Percentiles rank a stretch among this genome's conserved stretches.
These are phyloP conservation scores for Copsychus sechellarum DNA, from an alignment of 2,113 vertebrate species.

Conservation along the genomic window DNA sequence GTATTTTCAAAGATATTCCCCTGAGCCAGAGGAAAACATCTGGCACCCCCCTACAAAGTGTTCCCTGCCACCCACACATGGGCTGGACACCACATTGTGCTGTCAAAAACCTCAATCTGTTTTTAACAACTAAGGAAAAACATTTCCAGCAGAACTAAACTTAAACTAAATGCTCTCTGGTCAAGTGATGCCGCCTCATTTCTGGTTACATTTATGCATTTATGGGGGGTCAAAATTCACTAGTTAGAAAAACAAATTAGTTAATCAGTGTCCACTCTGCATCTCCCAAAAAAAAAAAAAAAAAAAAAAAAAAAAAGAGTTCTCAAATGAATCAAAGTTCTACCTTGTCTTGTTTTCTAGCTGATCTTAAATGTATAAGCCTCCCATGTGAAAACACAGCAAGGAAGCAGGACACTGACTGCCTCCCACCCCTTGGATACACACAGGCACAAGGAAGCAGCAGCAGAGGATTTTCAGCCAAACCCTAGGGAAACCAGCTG, in stretches of 20 bases:
- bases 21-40: not conserved
- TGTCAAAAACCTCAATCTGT: constrained; percentile 19
- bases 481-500: not conserved
- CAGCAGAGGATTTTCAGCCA: not conserved
- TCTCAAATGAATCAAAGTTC: not conserved
- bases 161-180: not conserved
- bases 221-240: not conserved
- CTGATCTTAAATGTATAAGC: not conserved
- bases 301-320: not conserved
- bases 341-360: not conserved
- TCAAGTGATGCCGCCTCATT: not conserved
- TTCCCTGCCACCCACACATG: constrained; percentile 19
- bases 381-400: not conserved
- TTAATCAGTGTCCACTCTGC: not conserved
- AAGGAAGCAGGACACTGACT: not conserved
- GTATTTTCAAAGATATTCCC: not conserved
- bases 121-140: constrained; percentile 31
- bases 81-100: constrained; percentile 20
- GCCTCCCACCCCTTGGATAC: no score
- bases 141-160: not conserved
- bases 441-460: rapidly evolving
- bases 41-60: not conserved
- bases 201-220: not conserved
- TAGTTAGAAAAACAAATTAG: not conserved
- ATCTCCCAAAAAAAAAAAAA: not conserved